Evolutionary conservation across 2,888 invertebrate genomes (phyloP).

Genomic region (Caenorhabditis sp.): DNA sequence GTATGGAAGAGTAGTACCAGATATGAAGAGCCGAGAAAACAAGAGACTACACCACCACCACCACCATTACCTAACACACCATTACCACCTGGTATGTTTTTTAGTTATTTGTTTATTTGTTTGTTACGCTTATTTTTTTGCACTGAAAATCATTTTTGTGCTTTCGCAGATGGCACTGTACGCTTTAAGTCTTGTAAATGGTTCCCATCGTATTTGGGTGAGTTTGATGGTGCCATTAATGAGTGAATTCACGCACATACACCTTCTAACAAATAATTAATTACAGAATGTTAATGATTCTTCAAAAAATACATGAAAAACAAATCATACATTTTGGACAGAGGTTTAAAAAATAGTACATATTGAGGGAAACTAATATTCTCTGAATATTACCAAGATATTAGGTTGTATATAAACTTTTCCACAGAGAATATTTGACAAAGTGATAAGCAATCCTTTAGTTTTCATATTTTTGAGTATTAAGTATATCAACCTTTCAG

Average conservation of each 20-base stretch:
- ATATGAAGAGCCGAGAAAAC: not conserved
- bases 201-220: conserved; percentile 32
- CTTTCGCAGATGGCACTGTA: not conserved
- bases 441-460: too few relatives aligned
- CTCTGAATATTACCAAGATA: too few relatives aligned
- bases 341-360: too few relatives aligned
- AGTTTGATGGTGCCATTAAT: conserved; percentile 9
- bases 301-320: too few relatives aligned
- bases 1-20: conserved; percentile 12
- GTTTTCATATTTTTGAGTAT: too few relatives aligned
- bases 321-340: too few relatives aligned
- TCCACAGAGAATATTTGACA: too few relatives aligned
- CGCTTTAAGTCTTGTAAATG: conserved; percentile 14
- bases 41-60: conserved; percentile 21
- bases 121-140: not conserved
- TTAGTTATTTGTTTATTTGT: not conserved
- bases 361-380: too few relatives aligned
- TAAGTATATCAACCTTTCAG: too few relatives aligned
- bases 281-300: too few relatives aligned
- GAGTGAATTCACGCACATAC: not conserved
- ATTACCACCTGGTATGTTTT: conserved; percentile 31
- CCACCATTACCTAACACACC: conserved; percentile 39
- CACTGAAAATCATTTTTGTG: not conserved
- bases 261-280: not conserved
- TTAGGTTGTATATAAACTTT: too few relatives aligned